These are phyloP conservation scores for Bombus waltoni DNA, from an alignment of 1,140 invertebrate genomes.

Conservation along the genomic window DNA sequence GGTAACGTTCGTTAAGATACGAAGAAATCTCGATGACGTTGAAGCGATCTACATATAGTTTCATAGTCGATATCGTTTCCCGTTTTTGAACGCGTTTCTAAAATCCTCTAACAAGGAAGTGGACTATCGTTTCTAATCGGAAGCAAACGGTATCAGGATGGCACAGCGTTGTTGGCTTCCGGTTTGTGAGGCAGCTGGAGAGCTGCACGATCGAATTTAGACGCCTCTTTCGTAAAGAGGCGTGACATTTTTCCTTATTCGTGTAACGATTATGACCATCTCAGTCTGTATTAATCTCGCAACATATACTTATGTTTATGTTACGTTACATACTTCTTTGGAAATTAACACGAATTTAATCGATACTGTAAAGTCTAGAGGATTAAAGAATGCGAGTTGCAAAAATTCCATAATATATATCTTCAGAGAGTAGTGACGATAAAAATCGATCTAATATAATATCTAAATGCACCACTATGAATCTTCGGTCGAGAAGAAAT, in stretches of 20 bases:
- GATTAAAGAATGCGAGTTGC: not conserved
- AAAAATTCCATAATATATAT: not conserved
- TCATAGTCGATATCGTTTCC: not conserved
- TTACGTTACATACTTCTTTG: not conserved
- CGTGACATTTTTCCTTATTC: conserved; percentile 42
- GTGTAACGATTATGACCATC: conserved; percentile 23
- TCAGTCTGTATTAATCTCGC: not conserved
- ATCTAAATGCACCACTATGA: not conserved
- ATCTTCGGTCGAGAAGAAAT: not conserved
- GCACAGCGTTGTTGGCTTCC: conserved; percentile 54
- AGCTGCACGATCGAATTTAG: conserved; percentile 21
- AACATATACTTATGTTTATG: not conserved
- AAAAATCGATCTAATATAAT: not conserved
- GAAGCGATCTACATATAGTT: not conserved
- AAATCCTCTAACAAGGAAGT: conserved; percentile 46
- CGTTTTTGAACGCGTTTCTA: not conserved
- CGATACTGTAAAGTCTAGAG: not conserved
- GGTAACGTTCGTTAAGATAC: not conserved
- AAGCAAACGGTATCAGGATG: conserved; percentile 55
- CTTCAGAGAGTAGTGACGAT: not conserved
- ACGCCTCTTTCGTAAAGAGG: conserved; percentile 36
- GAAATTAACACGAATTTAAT: not conserved
- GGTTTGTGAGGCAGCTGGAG: conserved; percentile 20
- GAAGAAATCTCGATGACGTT: not conserved
- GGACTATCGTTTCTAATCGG: conserved; percentile 57